Percentiles rank a stretch among this genome's conserved stretches.
phyloP scores from a whole-genome alignment of 2,797 vertebrate species.

The Enteromius argenteus region DNA sequence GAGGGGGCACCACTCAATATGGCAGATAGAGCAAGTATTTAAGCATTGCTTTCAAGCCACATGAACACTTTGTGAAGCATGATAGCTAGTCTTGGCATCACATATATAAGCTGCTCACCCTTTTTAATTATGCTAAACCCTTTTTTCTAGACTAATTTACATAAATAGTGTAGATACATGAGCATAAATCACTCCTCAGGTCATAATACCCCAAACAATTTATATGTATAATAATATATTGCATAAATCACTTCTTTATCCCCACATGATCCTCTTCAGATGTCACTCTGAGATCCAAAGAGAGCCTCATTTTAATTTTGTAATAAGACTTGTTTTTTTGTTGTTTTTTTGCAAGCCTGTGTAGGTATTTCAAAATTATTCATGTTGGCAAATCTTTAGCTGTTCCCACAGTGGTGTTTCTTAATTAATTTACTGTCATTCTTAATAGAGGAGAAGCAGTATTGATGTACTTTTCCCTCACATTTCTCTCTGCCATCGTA shows the following conservation, averaged over 20 bases:
- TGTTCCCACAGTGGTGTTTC: constrained; percentile 28
- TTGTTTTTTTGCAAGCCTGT: neutral
- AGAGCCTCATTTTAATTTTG: constrained; percentile 9
- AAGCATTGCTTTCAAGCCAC: constrained; percentile 34
- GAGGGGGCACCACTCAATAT: constrained; percentile 26
- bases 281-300: constrained; percentile 10
- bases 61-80: constrained; percentile 23
- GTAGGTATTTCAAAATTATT: constrained; percentile 15
- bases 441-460: constrained; percentile 6
- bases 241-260: constrained; percentile 31
- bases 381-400: constrained; percentile 10
- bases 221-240: constrained; percentile 3
- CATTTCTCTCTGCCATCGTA: constrained; percentile 17
- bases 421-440: constrained; percentile 43
- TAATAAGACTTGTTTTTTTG: neutral
- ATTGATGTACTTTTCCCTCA: constrained; percentile 34
- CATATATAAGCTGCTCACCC: constrained; percentile 8
- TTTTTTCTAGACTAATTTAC: neutral
- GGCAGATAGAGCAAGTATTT: constrained; percentile 15
- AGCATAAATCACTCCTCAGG: constrained; percentile 8
- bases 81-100: constrained; percentile 12
- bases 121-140: constrained; percentile 5
- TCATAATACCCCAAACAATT: constrained; percentile 33
- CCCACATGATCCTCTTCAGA: constrained; percentile 15
- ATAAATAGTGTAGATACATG: constrained; percentile 14